Conservation (phyloP, 2,888 invertebrate genomes). For the Erannis defoliaria region DNA sequence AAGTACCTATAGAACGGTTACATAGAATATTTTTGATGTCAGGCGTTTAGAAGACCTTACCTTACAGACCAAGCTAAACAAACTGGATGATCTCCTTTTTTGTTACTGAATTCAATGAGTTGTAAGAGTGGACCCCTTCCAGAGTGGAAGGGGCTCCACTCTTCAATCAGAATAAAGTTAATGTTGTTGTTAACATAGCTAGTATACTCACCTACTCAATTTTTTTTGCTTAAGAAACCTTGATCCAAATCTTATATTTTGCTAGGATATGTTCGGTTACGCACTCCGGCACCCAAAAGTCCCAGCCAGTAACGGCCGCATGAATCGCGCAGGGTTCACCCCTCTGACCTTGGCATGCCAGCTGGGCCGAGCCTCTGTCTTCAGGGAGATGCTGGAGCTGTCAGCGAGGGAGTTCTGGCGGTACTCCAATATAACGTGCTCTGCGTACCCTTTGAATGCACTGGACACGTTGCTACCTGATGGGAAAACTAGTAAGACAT, state of each 20-base stretch:
- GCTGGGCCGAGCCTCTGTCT: slow-evolving; percentile 97
- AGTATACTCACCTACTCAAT: neutral
- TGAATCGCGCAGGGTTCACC: slow-evolving; percentile 96
- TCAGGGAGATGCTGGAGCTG: slow-evolving; percentile 98
- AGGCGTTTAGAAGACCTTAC: no score
- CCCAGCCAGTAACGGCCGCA: slow-evolving; percentile 96
- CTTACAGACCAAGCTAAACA: no score
- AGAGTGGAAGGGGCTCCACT: no score
- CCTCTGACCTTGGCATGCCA: slow-evolving; percentile 98
- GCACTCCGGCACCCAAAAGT: slow-evolving; percentile 97
- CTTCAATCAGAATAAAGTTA: no score
- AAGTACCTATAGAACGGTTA: no score
- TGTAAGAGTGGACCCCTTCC: no score
- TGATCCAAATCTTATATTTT: neutral
- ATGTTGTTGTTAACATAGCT: no score
- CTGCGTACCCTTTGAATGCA: slow-evolving; percentile 98
- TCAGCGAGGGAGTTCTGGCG: slow-evolving; percentile 98
- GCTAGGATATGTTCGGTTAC: slow-evolving; percentile 99
- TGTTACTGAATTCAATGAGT: no score
- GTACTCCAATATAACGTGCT: slow-evolving; percentile 99
- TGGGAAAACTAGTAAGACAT: slow-evolving; percentile 95
- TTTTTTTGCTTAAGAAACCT: neutral
- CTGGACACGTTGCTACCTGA: slow-evolving; percentile 97
- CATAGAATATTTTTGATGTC: no score
- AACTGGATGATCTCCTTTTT: no score